Evolutionary conservation across 2,797 vertebrate species (phyloP), one percentile per base, ranked within the genome.

Genomic region (Gallinago solitaria): DNA sequence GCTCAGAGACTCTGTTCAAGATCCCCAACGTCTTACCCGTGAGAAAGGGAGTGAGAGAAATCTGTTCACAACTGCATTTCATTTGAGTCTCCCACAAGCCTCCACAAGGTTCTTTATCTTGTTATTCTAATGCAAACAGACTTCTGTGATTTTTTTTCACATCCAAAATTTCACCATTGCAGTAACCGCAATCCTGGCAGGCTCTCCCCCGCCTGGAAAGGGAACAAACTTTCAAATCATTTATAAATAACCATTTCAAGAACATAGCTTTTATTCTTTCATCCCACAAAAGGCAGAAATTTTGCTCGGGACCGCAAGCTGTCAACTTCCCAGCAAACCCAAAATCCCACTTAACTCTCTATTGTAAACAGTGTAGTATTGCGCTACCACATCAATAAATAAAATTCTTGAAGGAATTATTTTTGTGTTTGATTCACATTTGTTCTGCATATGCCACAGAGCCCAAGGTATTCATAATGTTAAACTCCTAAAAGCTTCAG

Each of bases 161-260:
- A 91, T 97, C 96, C 95, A 95, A 87, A 88, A 90, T 94, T 97
- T 97, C 93, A 94, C 96, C 96, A 96, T 56, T 19, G 76, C 60
- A 27, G 33, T 61, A 76, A 98, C 97, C 97, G 43, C 95, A 96
- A 37, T 61, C 70, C 96, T 98, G 97, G 97, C 97, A 98, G 95
- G 77, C 80, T 83, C 70, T 83, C 82, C 86, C 88, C 70, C 4
- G 61, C 83, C 93, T 96, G 91, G 95, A 97, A 97, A 77, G 61
- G 89, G 91, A 97, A 97, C 96, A 97, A 97, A 93, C 97, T 97
- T 97, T 88, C 96, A 95, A 96, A 95, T 97, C 95, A 97, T 96
- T 97, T 94, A 93, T 96, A 97, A 98, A 97, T 97, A 98, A 97
- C 97, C 96, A 95, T 92, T 98, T 98, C 96, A 97, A 97, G 96